A percentile compares a stretch with the other conserved stretches of the same genome.
These are phyloP conservation scores for Cerceris rybyensis DNA, from an alignment of 2,888 invertebrate species.

Conservation along the genomic window DNA sequence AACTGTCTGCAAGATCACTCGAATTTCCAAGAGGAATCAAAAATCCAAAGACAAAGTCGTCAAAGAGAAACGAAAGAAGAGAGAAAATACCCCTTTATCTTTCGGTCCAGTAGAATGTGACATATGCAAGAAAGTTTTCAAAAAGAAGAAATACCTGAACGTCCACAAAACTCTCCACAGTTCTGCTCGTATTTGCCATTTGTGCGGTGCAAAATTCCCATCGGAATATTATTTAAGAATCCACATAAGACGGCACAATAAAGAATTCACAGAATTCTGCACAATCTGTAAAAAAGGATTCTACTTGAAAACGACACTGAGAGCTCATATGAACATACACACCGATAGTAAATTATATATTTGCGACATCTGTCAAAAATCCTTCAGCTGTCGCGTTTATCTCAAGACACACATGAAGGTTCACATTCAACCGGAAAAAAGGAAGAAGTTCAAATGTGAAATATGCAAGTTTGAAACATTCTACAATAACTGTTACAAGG, in stretches of 20 bases:
- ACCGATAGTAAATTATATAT: slow-evolving; percentile 63
- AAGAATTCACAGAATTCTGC: slow-evolving; percentile 81
- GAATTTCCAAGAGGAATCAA: slow-evolving; percentile 16
- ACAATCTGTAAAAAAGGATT: slow-evolving; percentile 78
- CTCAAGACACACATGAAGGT: slow-evolving; percentile 82
- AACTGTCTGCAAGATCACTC: slow-evolving; percentile 10
- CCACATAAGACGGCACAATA: slow-evolving; percentile 84
- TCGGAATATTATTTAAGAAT: slow-evolving; percentile 85
- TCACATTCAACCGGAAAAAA: slow-evolving; percentile 74
- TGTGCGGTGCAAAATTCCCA: slow-evolving; percentile 85
- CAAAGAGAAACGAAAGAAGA: slow-evolving; percentile 11
- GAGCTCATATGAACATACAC: slow-evolving; percentile 78
- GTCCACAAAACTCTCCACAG: slow-evolving; percentile 77
- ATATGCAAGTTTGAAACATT: slow-evolving; percentile 81
- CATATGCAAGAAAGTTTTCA: slow-evolving; percentile 72
- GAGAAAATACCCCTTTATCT: background rate
- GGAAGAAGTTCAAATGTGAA: slow-evolving; percentile 83
- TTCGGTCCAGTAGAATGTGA: slow-evolving; percentile 62
- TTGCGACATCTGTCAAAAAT: slow-evolving; percentile 79
- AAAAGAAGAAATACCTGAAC: slow-evolving; percentile 69
- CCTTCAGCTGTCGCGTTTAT: slow-evolving; percentile 83
- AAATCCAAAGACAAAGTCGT: slow-evolving; percentile 7
- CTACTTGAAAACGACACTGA: slow-evolving; percentile 72
- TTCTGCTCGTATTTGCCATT: slow-evolving; percentile 84
- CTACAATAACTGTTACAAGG: slow-evolving; percentile 80